Base-by-base conservation (phyloP, 1,140 invertebrate species). In the Mesaphorura yosii region DNA sequence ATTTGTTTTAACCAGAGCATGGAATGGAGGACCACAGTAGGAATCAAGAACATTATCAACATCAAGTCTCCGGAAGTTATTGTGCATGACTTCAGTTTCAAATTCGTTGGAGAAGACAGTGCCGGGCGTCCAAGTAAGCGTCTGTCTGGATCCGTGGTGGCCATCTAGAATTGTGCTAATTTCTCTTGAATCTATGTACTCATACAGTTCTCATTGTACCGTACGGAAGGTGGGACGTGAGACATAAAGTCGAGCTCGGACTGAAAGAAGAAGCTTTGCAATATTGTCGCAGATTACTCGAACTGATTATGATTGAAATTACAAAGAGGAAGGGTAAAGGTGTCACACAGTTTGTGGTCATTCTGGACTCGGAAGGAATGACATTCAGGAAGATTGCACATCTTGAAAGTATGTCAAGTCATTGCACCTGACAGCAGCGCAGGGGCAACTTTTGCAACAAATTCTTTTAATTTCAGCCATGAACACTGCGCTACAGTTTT, bases 341-440 rank as follows among this genome's bases (percentile, higher is more conserved):
- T 2, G 34, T 25, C 15, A 48, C 45, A 15, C 52, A 54, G 29
- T 48, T 54, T 29, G 44, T 47, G 4, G 47, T 54, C 19, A 29
- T 54, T 4, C 34, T 54, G 52, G 52, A 54, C 23, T 42, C 44
- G n/a, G 22, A 28, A 14, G 52, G 27, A 7, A 31, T 54, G 20
- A 54, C 52, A 2, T 40, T 54, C n/a, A 39, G 45, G 42, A 54
- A 54, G 23, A 27, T 45, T 10, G 42, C 42, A 12, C 52, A 54
- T 48, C 44, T 54, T 20, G 42, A 54, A 40, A 54, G 52, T 54
- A 54, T 23, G 51, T 10, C 4, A 10, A 17, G 10, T 37, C 17
- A 46, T 27, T 22, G n/a, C n/a, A n/a, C n/a, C n/a, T n/a, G n/a
- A n/a, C n/a, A n/a, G n/a, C n/a, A n/a, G n/a, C n/a, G n/a, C n/a